Conservation (phyloP, 2,888 invertebrate genomes). For the Metellina segmentata region DNA sequence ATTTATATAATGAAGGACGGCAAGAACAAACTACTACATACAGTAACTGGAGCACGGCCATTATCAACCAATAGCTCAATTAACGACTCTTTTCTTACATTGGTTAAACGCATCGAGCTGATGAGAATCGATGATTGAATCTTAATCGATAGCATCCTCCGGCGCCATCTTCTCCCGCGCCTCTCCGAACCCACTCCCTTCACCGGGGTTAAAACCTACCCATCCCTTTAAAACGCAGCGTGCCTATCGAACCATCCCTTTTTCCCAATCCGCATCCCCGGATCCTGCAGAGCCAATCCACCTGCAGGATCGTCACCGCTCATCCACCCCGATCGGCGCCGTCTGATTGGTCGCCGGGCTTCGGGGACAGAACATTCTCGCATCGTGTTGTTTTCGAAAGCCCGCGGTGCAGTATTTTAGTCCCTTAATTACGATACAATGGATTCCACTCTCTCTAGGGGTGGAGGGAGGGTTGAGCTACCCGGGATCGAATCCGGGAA, state of each 20-base stretch:
- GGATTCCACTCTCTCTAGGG: conserved; percentile 47
- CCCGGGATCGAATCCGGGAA: too few relatives aligned
- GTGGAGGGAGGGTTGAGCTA: not conserved
- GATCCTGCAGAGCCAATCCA: conserved; percentile 72
- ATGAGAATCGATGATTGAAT: conserved; percentile 17
- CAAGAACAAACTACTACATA: too few relatives aligned
- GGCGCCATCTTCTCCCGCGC: conserved; percentile 26
- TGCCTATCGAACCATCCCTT: conserved; percentile 35
- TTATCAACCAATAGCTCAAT: too few relatives aligned
- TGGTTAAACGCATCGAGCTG: not conserved
- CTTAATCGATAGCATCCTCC: conserved; percentile 19
- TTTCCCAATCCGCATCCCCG: conserved; percentile 64
- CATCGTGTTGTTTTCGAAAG: conserved; percentile 68
- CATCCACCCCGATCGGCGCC: conserved; percentile 44
- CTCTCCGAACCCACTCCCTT: not conserved
- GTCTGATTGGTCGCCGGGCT: conserved; percentile 65
- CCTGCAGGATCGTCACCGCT: conserved; percentile 71
- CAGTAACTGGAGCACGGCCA: too few relatives aligned
- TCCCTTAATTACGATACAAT: conserved; percentile 70
- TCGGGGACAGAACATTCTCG: conserved; percentile 22
- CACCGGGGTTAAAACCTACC: conserved; percentile 42
- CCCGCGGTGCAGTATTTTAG: conserved; percentile 47
- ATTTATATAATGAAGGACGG: too few relatives aligned
- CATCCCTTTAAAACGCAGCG: conserved; percentile 51
- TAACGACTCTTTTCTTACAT: too few relatives aligned